Conservation (phyloP, 2,888 invertebrate genomes). For the Leptarthrus brevirostris region DNA sequence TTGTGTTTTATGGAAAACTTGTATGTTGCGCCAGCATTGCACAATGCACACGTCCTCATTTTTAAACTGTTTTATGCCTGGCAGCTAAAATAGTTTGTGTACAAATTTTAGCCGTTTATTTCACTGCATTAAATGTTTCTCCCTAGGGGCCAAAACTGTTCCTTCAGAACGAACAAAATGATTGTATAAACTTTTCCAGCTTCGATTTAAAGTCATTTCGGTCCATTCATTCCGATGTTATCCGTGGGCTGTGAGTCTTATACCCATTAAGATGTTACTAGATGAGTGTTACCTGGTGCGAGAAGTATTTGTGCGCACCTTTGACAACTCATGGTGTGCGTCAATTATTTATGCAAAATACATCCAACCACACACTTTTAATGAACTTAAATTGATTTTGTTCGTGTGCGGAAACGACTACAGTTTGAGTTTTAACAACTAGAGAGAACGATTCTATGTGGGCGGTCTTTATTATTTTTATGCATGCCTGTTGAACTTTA, state of each 20-base stretch:
- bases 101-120: background rate
- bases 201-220: conserved; percentile 42
- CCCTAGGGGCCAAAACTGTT: background rate
- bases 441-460: background rate
- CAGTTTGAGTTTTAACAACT: conserved; percentile 8
- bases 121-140: conserved; percentile 10
- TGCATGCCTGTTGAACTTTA: no score
- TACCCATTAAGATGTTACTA: conserved; percentile 24
- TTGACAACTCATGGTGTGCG: conserved; percentile 43
- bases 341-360: conserved; percentile 48
- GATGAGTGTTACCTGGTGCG: conserved; percentile 20
- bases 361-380: conserved; percentile 44
- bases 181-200: background rate
- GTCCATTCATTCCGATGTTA: conserved; percentile 47
- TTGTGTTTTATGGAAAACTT: conserved; percentile 7
- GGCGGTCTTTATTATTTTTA: conserved; percentile 32
- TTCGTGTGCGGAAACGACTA: conserved; percentile 41
- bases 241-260: conserved; percentile 42
- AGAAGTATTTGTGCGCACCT: background rate
- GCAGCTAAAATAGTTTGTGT: background rate
- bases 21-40: background rate
- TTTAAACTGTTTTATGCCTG: background rate
- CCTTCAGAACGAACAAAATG: background rate
- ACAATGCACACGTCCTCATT: background rate
- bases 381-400: conserved; percentile 47